phyloP scores from a whole-genome alignment of 2,888 invertebrate genomes.

The Uropetala carovei region DNA sequence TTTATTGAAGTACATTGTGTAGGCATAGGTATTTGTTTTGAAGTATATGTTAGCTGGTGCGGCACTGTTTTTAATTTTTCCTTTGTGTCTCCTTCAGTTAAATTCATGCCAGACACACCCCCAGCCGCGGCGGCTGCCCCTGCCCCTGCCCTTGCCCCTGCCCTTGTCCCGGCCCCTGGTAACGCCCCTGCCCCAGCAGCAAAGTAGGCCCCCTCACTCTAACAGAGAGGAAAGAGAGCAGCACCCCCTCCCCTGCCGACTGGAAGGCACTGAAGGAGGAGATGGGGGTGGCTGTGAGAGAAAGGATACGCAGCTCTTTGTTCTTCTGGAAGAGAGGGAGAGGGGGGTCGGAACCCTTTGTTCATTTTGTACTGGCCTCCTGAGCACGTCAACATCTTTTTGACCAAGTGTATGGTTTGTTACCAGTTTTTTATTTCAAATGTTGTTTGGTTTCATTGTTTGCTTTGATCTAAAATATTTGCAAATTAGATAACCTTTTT shows the following conservation, averaged over 20 bases:
- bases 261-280: slow-evolving; percentile 45
- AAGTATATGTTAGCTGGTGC: slow-evolving; percentile 44
- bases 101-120: slow-evolving; percentile 61
- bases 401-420: slow-evolving; percentile 60
- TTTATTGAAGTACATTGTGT: slow-evolving; percentile 52
- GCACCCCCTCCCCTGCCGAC: slow-evolving; percentile 38
- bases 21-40: slow-evolving; percentile 50
- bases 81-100: slow-evolving; percentile 64
- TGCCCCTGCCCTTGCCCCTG: slow-evolving; percentile 38
- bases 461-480: slow-evolving; percentile 30
- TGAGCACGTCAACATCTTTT: slow-evolving; percentile 39
- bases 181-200: slow-evolving; percentile 52
- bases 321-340: slow-evolving; percentile 59
- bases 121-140: slow-evolving; percentile 33
- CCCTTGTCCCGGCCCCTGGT: slow-evolving; percentile 30
- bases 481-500: slow-evolving; percentile 45
- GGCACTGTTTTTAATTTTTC: slow-evolving; percentile 64
- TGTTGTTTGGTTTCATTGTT: slow-evolving; percentile 1
- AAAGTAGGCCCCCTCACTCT: slow-evolving; percentile 20
- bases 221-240: slow-evolving; percentile 52
- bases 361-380: slow-evolving; percentile 59
- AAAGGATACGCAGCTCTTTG: slow-evolving; percentile 58
- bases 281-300: slow-evolving; percentile 29
- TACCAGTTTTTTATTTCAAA: slow-evolving; percentile 27
- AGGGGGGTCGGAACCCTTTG: slow-evolving; percentile 39